Conservation (phyloP, 2,113 vertebrate genomes). For the Australoheros scitulus region DNA sequence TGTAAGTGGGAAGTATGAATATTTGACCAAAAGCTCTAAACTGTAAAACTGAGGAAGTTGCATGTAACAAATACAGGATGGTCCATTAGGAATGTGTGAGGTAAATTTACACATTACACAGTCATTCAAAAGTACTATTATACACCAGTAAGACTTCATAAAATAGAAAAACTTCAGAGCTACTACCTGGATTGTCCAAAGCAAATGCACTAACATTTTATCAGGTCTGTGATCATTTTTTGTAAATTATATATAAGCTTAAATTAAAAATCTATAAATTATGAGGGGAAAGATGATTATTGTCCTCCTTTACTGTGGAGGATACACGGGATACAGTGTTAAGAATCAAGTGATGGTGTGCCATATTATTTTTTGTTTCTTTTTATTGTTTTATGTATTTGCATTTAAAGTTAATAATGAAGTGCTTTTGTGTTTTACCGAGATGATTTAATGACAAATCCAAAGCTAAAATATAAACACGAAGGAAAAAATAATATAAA, state of each 20-base stretch:
- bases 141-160: too few relatives aligned
- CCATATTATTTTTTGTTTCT: too few relatives aligned
- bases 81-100: too few relatives aligned
- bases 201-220: background rate
- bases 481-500: background rate
- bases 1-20: background rate
- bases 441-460: background rate
- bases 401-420: background rate
- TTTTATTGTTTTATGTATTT: background rate
- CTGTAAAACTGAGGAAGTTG: background rate
- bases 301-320: background rate
- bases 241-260: background rate
- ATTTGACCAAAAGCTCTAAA: background rate
- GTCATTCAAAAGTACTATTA: too few relatives aligned
- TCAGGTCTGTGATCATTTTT: background rate
- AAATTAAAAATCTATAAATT: background rate
- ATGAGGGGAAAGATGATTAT: background rate
- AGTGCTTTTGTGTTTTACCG: background rate
- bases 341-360: background rate
- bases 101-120: too few relatives aligned
- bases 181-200: background rate
- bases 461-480: background rate
- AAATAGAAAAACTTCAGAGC: background rate
- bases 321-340: background rate
- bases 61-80: too few relatives aligned